Percentiles rank a stretch among this genome's conserved stretches.
These are phyloP conservation scores for Climacteris rufus DNA, from an alignment of 2,113 vertebrate species.

Conservation along the genomic window DNA sequence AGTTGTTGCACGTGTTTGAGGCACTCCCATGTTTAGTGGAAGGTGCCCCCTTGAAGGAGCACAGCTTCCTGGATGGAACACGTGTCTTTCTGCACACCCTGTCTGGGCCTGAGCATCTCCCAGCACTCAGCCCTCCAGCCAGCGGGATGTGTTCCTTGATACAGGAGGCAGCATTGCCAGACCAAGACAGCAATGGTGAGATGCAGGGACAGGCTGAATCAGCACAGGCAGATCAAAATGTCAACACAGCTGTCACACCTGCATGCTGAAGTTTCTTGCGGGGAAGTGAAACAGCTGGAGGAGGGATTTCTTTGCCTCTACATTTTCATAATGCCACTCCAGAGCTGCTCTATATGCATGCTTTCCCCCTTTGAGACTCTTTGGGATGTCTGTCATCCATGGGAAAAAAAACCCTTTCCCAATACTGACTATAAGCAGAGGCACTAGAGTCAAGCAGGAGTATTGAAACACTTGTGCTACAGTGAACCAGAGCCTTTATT, in stretches of 20 bases:
- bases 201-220: neutral
- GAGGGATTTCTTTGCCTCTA: neutral
- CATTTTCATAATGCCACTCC: neutral
- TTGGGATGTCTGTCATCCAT: neutral
- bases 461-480: neutral
- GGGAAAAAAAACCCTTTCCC: neutral
- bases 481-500: neutral
- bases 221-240: neutral
- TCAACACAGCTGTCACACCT: neutral
- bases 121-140: neutral
- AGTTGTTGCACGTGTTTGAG: neutral
- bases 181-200: neutral
- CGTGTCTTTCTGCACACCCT: accelerated
- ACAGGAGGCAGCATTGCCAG: neutral
- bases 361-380: neutral
- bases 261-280: neutral
- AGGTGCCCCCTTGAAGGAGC: neutral
- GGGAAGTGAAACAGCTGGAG: neutral
- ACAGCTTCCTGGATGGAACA: neutral
- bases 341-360: neutral
- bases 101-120: neutral
- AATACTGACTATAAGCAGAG: neutral
- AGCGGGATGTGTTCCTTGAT: neutral
- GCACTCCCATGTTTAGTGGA: neutral
- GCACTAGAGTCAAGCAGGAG: neutral